Evolutionary conservation across 2,888 invertebrate genomes (phyloP), one percentile per base, ranked within the genome.

Genomic region (Sepiola atlantica): DNA sequence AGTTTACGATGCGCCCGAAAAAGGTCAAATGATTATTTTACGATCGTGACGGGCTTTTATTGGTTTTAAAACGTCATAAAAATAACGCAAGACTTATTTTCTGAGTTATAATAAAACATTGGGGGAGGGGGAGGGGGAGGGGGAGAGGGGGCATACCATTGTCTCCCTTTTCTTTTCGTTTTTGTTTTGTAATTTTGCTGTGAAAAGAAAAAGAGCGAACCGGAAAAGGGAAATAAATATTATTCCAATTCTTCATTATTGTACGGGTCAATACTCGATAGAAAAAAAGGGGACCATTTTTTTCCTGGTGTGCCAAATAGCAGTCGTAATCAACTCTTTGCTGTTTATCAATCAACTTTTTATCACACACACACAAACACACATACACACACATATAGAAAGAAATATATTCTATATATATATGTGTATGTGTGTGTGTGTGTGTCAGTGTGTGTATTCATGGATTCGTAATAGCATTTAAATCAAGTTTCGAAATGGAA

Each of bases 1-100:
- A 77, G 77, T 77, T 77, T 77, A 77, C 32, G 77, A 77, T 77
- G n/a, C 3, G n/a, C 77, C 57, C 20, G 32, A 77, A 77, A 77
- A 77, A n/a, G n/a, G n/a, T 77, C 32, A 77, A 77, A 77, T 77
- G 77, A 77, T 77, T 77, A 77, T 77, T 77, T 77, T 77, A 77
- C 32, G 77, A 18, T 32, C n/a, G 14, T n/a, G 32, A 32, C 77
- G 77, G 16, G 77, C 14, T n/a, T 77, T 77, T 77, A 77, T 77
- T 77, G 77, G 77, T n/a, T 77, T 77, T 77, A 77, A 77, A 77
- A 77, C 16, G n/a, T 32, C 77, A 77, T 77, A 77, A 77, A 77
- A 77, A 77, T 77, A 77, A 77, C 77, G 77, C n/a, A 77, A 77
- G 77, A 77, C n/a, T 77, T 77, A 77, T 28, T 77, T 77, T 77